phyloP scores from a whole-genome alignment of 2,888 invertebrate genomes.

The Xylocampa areola region DNA sequence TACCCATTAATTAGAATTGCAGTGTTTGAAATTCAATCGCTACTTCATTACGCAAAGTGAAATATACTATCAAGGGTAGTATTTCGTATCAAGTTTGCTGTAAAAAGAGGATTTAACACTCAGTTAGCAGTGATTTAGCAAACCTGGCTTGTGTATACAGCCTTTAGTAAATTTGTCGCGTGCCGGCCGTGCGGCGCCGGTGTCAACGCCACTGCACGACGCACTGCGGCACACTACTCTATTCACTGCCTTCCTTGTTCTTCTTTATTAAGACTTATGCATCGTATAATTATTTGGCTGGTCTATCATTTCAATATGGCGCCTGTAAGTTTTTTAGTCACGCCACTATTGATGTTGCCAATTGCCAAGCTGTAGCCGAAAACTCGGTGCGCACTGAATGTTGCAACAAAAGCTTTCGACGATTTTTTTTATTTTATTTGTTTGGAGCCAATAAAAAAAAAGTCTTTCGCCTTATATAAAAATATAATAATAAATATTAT shows the following conservation, averaged over 20 bases:
- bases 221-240: slow-evolving; percentile 80
- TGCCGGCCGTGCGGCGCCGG: slow-evolving; percentile 78
- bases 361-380: slow-evolving; percentile 42
- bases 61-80: no score
- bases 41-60: slow-evolving; percentile 21
- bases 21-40: slow-evolving; percentile 12
- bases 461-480: no score
- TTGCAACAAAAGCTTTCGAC: no score
- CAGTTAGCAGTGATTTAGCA: slow-evolving; percentile 57
- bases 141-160: slow-evolving; percentile 48
- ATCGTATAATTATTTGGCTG: slow-evolving; percentile 52
- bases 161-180: slow-evolving; percentile 83
- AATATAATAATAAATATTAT: no score
- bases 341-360: slow-evolving; percentile 38
- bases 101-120: slow-evolving; percentile 45
- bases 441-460: no score
- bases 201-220: slow-evolving; percentile 82
- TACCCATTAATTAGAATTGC: slow-evolving; percentile 24
- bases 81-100: slow-evolving; percentile 17
- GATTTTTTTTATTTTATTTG: no score
- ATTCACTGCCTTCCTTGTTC: slow-evolving; percentile 57
- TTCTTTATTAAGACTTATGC: slow-evolving; percentile 60
- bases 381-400: slow-evolving; percentile 39
- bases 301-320: slow-evolving; percentile 38
- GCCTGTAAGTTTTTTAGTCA: slow-evolving; percentile 38